These are phyloP conservation scores for Thecophora atra DNA, from an alignment of 2,888 invertebrate species.

Conservation along the genomic window DNA sequence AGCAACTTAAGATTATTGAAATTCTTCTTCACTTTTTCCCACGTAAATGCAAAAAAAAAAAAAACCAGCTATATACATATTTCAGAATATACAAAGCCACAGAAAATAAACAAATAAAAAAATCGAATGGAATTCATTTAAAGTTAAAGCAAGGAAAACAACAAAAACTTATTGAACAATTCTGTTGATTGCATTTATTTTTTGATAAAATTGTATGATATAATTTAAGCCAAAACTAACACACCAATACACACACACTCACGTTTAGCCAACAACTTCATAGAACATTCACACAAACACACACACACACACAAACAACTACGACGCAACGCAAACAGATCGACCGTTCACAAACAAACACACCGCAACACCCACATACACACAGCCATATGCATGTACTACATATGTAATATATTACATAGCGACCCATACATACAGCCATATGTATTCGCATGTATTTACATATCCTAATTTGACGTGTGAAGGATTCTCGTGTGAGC, in stretches of 20 bases:
- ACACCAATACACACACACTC: slow-evolving; percentile 36
- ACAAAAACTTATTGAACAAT: slow-evolving; percentile 29
- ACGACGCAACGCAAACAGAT: no score
- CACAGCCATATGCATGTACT: neutral
- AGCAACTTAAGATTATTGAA: slow-evolving; percentile 5
- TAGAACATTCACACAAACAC: slow-evolving; percentile 34
- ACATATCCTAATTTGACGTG: slow-evolving; percentile 22
- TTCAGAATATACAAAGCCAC: slow-evolving; percentile 9
- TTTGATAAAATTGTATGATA: slow-evolving; percentile 22
- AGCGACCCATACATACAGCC: neutral
- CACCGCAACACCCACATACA: slow-evolving; percentile 19
- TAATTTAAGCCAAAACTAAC: slow-evolving; percentile 32
- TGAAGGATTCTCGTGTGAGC: slow-evolving; percentile 26
- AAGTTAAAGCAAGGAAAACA: neutral
- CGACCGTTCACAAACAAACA: slow-evolving; percentile 22
- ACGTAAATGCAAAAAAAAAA: no score
- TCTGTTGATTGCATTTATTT: slow-evolving; percentile 34
- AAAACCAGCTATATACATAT: no score
- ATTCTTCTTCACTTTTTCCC: slow-evolving; percentile 21
- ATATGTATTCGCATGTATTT: neutral
- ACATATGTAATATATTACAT: slow-evolving; percentile 2
- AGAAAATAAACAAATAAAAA: slow-evolving; percentile 4
- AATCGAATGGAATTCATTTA: neutral
- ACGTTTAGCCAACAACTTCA: slow-evolving; percentile 29
- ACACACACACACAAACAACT: slow-evolving; percentile 37